A percentile compares a stretch with the other conserved stretches of the same genome.
These are phyloP conservation scores for Prostheceraeus crozeri DNA, from an alignment of 2,888 invertebrate species.

Conservation along the genomic window DNA sequence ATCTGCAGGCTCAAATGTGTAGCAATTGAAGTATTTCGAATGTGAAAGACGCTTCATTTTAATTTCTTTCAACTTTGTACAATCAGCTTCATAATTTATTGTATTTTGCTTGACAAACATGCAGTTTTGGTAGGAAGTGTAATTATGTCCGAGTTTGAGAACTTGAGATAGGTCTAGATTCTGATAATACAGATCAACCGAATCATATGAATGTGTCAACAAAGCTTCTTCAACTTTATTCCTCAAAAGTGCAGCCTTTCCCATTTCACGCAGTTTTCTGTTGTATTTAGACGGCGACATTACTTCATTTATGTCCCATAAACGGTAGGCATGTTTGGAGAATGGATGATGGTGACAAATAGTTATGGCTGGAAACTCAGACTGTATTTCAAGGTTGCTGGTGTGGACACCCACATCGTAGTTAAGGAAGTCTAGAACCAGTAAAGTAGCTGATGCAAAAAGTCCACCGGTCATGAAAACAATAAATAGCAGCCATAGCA, in stretches of 20 bases:
- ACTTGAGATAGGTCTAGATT: conserved; percentile 32
- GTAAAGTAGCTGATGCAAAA: conserved; percentile 25
- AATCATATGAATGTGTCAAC: conserved; percentile 32
- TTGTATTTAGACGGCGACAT: conserved; percentile 35
- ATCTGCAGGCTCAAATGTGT: conserved; percentile 38
- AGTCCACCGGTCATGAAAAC: conserved; percentile 31
- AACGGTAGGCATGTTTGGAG: conserved; percentile 27
- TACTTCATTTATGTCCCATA: conserved; percentile 33
- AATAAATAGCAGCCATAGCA: conserved; percentile 34
- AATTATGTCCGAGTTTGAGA: conserved; percentile 30
- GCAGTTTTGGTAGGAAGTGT: conserved; percentile 25
- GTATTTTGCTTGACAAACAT: conserved; percentile 16
- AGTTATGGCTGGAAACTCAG: conserved; percentile 36
- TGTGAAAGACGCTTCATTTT: conserved; percentile 35
- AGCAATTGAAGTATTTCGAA: conserved; percentile 36
- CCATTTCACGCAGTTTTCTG: conserved; percentile 20
- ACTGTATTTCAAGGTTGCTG: not conserved
- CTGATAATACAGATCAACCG: conserved; percentile 36
- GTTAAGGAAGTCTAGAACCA: conserved; percentile 34
- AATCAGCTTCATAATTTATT: not conserved
- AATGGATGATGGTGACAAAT: conserved; percentile 39
- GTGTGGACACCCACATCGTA: conserved; percentile 38
- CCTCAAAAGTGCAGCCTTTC: not conserved
- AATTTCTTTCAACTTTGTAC: conserved; percentile 16
- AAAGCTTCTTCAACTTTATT: conserved; percentile 6